Evolutionary conservation across 2,113 vertebrate genomes (phyloP), one percentile per base, ranked within the genome.

Genomic region (Boulengeromyrus knoepffleri): DNA sequence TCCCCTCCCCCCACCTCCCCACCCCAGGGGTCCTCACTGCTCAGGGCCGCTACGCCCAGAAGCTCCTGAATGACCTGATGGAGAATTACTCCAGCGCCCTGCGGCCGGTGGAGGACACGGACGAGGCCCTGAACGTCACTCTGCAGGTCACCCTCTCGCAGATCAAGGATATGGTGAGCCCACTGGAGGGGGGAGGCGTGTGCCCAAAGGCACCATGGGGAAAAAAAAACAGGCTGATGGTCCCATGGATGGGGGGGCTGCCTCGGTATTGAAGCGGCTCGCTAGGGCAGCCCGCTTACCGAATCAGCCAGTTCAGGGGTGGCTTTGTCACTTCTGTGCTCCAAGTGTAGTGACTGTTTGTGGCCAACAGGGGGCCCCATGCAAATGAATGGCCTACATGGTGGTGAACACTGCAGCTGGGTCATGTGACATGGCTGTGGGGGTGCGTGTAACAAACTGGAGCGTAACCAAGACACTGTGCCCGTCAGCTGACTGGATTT

Each of bases 131-230:
- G 50, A 99, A 99, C 31, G 98, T 99, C 92, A 99, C 98, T 0
- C 95, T 99, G 92, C 98, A 98, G 95, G 97, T 99, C 91, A 99
- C 99, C 0, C 95, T 99, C 85, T 99, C 97, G 70, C 99, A 99
- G 94, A 99, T 99, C 93, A 99, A 99, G 95, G 99, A 99, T 93
- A 98, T 99, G 98, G 99, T 99, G 93, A 94, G 97, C 1, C 42
- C 15, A 3, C 17, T 83, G 77, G 70, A 31, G n/a, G n/a, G n/a
- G 50, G 70, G n/a, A 17, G 31, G 74, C 1, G 27, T 5, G 5
- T 7, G 1, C 15, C 12, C 13, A 39, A 80, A 80, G 74, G 27
- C 42, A 45, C 19, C 36, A 21, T 46, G 80, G 80, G 80, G 77
- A 5, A 74, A 74, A 39, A 36, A 74, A 74, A 74, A 74, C 9